Percentiles rank a stretch among this genome's conserved stretches.
phyloP scores from a whole-genome alignment of 2,888 invertebrate genomes.

The Tiphia femorata region DNA sequence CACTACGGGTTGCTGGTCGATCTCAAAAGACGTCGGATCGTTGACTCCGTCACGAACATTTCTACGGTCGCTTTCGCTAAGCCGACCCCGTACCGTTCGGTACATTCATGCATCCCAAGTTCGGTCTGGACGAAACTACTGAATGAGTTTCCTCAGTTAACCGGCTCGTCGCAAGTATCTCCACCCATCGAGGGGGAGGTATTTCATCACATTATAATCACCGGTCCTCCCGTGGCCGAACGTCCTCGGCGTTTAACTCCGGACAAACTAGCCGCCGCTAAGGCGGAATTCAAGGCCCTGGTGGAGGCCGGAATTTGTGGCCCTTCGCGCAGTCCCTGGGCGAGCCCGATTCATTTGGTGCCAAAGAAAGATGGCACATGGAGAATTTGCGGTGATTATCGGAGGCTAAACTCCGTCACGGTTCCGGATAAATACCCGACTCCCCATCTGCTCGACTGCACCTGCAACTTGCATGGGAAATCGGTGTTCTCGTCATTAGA shows the following conservation, averaged over 20 bases:
- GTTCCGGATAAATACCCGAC: slow-evolving; percentile 52
- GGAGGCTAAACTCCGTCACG: slow-evolving; percentile 47
- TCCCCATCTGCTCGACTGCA: slow-evolving; percentile 48
- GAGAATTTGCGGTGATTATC: slow-evolving; percentile 50
- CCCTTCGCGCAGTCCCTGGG: slow-evolving; percentile 64
- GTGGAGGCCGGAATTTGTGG: slow-evolving; percentile 62
- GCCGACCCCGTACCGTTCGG: neutral
- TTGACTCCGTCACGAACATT: neutral
- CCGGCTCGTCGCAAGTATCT: neutral
- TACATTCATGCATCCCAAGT: neutral
- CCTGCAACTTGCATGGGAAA: slow-evolving; percentile 27
- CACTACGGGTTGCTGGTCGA: slow-evolving; percentile 2
- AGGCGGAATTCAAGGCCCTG: slow-evolving; percentile 55
- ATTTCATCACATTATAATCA: slow-evolving; percentile 54
- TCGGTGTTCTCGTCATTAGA: slow-evolving; percentile 35
- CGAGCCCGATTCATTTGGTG: slow-evolving; percentile 59
- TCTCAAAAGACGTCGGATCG: neutral
- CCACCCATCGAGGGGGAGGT: neutral
- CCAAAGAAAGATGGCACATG: slow-evolving; percentile 43
- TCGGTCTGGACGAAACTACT: neutral
- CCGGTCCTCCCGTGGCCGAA: slow-evolving; percentile 55
- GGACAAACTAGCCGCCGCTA: slow-evolving; percentile 51
- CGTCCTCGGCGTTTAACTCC: slow-evolving; percentile 56
- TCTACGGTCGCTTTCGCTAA: neutral
- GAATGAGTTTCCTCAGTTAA: neutral